Conservation (phyloP, 2,888 invertebrate genomes). For the Caenorhabditis angaria region DNA sequence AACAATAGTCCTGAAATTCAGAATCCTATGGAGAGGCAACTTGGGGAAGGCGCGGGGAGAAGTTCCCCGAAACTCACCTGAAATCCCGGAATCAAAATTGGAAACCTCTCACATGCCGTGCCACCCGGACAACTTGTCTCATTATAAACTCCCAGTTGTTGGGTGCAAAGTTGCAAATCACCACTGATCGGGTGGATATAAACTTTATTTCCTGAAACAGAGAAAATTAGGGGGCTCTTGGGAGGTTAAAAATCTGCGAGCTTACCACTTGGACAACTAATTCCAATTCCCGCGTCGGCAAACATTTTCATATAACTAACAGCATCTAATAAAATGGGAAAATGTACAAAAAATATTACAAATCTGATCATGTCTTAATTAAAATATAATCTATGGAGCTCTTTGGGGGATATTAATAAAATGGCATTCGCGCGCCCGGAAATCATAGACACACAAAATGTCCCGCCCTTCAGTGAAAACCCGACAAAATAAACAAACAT, state of each 20-base stretch:
- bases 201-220: conserved; percentile 47
- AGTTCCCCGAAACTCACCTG: conserved; percentile 51
- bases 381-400: background rate
- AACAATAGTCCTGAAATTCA: conserved; percentile 49
- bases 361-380: background rate
- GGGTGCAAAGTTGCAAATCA: conserved; percentile 60
- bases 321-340: background rate
- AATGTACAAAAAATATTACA: background rate
- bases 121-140: conserved; percentile 63
- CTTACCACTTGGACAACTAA: conserved; percentile 44
- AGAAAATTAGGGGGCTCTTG: background rate
- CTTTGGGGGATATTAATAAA: background rate
- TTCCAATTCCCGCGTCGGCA: conserved; percentile 53
- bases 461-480: background rate
- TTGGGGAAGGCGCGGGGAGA: no score
- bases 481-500: background rate
- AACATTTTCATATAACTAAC: conserved; percentile 50
- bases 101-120: conserved; percentile 62
- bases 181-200: conserved; percentile 60
- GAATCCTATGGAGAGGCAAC: background rate
- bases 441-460: background rate
- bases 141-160: conserved; percentile 60
- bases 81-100: conserved; percentile 60
- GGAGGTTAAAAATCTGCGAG: background rate
- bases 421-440: background rate